Evolutionary conservation across 2,888 invertebrate species (phyloP).

Genomic region (Tethea ocularis): DNA sequence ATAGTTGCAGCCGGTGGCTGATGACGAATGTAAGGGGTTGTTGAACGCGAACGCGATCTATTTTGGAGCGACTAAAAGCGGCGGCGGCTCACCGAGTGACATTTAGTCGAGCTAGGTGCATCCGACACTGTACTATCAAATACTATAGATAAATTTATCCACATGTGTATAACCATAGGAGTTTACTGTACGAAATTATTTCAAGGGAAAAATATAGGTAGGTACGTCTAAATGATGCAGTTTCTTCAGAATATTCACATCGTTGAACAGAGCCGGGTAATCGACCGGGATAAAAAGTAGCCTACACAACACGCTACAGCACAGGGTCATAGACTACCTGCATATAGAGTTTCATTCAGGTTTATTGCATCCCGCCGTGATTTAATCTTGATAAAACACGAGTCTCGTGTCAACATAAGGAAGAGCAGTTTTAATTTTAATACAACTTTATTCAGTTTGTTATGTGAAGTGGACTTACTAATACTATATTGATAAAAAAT

Average conservation of each 20-base stretch:
- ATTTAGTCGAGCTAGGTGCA: conserved; percentile 79
- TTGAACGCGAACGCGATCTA: conserved; percentile 76
- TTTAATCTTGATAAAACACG: background rate
- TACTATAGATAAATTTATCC: conserved; percentile 44
- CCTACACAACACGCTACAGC: background rate
- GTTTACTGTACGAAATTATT: background rate
- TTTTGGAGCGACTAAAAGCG: conserved; percentile 80
- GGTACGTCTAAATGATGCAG: background rate
- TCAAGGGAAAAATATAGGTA: background rate
- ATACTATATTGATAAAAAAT: background rate
- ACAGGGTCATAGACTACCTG: conserved; percentile 2
- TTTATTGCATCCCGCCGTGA: conserved; percentile 4
- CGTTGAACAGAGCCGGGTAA: conserved; percentile 2
- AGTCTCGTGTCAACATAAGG: background rate
- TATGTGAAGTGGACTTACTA: background rate
- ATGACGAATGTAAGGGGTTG: conserved; percentile 81
- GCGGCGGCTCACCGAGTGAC: conserved; percentile 79
- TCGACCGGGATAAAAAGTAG: conserved; percentile 9
- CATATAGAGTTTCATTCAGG: conserved; percentile 10
- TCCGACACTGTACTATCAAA: conserved; percentile 64
- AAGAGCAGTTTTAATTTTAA: background rate
- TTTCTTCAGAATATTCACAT: conserved; percentile 1
- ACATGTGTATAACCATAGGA: conserved; percentile 28
- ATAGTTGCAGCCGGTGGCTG: conserved; percentile 46
- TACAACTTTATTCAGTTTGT: background rate